phyloP scores from a whole-genome alignment of 2,888 invertebrate species.

The Himalopsyche kuldschensis region DNA sequence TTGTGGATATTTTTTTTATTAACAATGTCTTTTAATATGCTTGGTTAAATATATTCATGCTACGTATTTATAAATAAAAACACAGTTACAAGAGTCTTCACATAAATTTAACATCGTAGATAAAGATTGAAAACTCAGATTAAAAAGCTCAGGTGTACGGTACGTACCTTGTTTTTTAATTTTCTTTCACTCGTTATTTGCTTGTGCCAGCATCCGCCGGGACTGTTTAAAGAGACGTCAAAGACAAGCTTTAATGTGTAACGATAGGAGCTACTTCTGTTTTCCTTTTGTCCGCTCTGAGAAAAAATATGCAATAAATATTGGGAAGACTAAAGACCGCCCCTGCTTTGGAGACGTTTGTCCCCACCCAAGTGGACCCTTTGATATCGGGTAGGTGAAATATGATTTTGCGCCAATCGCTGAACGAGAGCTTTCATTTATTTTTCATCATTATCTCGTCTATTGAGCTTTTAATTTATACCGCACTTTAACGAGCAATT shows the following conservation, averaged over 20 bases:
- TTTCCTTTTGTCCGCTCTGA: slow-evolving; percentile 6
- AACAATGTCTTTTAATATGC: too few species aligned
- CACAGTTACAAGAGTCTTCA: background rate
- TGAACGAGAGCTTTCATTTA: background rate
- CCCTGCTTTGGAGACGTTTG: background rate
- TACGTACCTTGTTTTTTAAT: background rate
- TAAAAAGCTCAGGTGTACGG: background rate
- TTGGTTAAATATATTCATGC: too few species aligned
- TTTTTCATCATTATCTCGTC: background rate
- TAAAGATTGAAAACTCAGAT: background rate
- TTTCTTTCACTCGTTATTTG: background rate
- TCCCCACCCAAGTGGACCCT: slow-evolving; percentile 10
- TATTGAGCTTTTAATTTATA: background rate
- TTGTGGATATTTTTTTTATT: too few species aligned
- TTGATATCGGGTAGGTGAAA: slow-evolving; percentile 14
- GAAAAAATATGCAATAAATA: slow-evolving; percentile 21
- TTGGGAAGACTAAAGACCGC: background rate
- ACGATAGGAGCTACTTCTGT: slow-evolving; percentile 4
- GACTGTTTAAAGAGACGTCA: slow-evolving; percentile 21
- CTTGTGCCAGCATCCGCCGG: background rate
- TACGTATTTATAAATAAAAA: background rate
- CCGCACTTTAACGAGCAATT: background rate
- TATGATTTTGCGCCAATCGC: slow-evolving; percentile 3
- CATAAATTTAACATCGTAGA: background rate
- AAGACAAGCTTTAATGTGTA: slow-evolving; percentile 21